Evolutionary conservation across 2,113 vertebrate genomes (phyloP), one percentile per base, ranked within the genome.

Genomic region (Nycticryphes semicollaris): DNA sequence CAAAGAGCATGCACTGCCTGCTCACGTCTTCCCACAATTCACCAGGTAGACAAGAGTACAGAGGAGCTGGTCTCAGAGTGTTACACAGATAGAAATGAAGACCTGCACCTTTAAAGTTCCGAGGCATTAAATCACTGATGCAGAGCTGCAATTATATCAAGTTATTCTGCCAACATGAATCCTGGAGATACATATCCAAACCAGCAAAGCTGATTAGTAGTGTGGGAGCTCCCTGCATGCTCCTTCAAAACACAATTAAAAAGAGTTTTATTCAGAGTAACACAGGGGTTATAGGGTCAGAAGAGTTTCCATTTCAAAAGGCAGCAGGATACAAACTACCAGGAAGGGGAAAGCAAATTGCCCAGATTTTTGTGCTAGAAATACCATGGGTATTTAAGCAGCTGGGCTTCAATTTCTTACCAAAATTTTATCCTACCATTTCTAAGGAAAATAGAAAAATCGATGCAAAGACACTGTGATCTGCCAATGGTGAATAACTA

Each of bases 261-360:
- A 97, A 94, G 97, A 97, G 93, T 96, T 95, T 96, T 94, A 95
- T 96, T 96, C 87, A 64, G 81, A 95, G 95, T 96, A 96, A 95
- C 97, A 91, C 79, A 86, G 94, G 95, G 94, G 97, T 98, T 97
- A 97, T 21, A 83, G 95, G 97, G 97, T 98, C 97, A 97, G 87
- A 74, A 96, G 87, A 95, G 96, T 97, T 97, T 97, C 97, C 93
- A 95, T 97, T 97, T 98, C 97, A 97, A 97, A 98, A 97, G 97
- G 87, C 81, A 92, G 93, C 84, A 94, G 87, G 96, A 97, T 94
- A 80, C 63, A 86, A 94, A 94, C 87, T 91, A 96, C 89, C 73
- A 93, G 72, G 89, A 96, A 69, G 87, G 76, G 59, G 47, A 95
- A 93, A 95, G 84, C 64, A 96, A 96, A 96, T 96, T 93, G 75